phyloP scores from a whole-genome alignment of 1,140 invertebrate genomes.

The Magallana ariakensis region DNA sequence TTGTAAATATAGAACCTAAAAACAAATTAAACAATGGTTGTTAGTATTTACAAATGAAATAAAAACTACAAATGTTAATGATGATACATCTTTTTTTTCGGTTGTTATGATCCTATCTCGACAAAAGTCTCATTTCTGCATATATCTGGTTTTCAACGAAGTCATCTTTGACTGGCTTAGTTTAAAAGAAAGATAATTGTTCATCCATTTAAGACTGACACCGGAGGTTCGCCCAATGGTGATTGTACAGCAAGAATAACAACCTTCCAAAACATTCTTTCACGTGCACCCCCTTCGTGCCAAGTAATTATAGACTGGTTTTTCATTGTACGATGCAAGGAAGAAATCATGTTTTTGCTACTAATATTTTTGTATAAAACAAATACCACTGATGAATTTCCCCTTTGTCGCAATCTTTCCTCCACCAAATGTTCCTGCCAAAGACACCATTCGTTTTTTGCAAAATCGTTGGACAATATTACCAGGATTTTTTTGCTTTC shows the following conservation, averaged over 20 bases:
- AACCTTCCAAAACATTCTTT: slow-evolving; percentile 43
- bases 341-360: slow-evolving; percentile 29
- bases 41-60: too few species aligned
- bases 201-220: not conserved
- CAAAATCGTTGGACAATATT: slow-evolving; percentile 41
- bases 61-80: too few species aligned
- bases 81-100: too few species aligned
- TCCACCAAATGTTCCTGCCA: slow-evolving; percentile 37
- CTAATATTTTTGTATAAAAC: slow-evolving; percentile 19
- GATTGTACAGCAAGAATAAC: slow-evolving; percentile 8
- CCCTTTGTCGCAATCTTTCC: slow-evolving; percentile 11
- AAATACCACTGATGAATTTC: slow-evolving; percentile 6
- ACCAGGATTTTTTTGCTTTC: slow-evolving; percentile 37
- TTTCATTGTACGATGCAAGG: slow-evolving; percentile 7
- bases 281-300: not conserved
- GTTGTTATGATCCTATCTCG: too few species aligned
- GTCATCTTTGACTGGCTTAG: too few species aligned
- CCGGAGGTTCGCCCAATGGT: slow-evolving; percentile 40
- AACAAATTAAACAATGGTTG: too few species aligned
- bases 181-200: not conserved
- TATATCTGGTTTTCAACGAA: too few species aligned
- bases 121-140: too few species aligned
- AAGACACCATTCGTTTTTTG: slow-evolving; percentile 48
- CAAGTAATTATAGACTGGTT: not conserved
- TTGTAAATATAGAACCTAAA: too few species aligned